Evolutionary conservation across 2,888 invertebrate species (phyloP).

Genomic region (Philhelius pedissequus): DNA sequence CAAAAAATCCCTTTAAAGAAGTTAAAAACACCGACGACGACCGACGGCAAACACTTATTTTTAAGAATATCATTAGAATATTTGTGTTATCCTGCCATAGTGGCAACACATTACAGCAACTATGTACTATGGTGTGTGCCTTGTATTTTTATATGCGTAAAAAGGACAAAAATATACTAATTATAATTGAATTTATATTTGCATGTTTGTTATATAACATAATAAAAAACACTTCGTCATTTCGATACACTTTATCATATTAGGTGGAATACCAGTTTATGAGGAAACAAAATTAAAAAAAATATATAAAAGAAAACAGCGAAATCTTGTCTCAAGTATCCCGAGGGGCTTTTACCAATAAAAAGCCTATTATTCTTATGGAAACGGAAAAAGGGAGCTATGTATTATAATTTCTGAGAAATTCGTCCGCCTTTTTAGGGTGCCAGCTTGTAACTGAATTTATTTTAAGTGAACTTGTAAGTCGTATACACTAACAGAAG

Average conservation of each 20-base stretch:
- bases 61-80: conserved; percentile 35
- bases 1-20: conserved; percentile 44
- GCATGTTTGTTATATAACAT: conserved; percentile 10
- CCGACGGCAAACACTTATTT: conserved; percentile 30
- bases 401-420: background rate
- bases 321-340: conserved; percentile 23
- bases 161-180: conserved; percentile 28
- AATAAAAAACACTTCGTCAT: background rate
- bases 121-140: conserved; percentile 29
- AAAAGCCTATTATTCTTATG: background rate
- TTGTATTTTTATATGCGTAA: conserved; percentile 8
- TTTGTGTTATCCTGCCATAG: conserved; percentile 17
- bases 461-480: conserved; percentile 35
- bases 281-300: background rate
- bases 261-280: background rate
- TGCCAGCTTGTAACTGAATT: conserved; percentile 61
- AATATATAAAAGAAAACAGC: background rate
- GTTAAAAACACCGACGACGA: conserved; percentile 23
- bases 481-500: background rate
- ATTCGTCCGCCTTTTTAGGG: conserved; percentile 38
- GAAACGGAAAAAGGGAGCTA: background rate
- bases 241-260: conserved; percentile 6
- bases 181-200: conserved; percentile 39
- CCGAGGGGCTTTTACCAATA: background rate
- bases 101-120: conserved; percentile 49